phyloP scores from a whole-genome alignment of 2,888 invertebrate genomes.

The Melipona bicolor region DNA sequence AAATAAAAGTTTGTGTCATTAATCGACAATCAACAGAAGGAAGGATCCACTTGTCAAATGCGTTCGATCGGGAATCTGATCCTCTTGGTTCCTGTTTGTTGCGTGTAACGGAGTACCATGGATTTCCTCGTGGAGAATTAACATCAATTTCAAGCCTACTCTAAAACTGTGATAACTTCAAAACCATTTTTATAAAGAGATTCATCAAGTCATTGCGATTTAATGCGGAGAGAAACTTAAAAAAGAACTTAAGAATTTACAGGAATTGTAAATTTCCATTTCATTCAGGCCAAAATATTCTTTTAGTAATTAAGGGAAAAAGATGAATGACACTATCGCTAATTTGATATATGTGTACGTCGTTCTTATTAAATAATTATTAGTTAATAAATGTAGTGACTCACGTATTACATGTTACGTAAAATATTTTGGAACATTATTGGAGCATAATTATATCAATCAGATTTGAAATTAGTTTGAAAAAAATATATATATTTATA shows the following conservation, averaged over 20 bases:
- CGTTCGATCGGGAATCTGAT: slow-evolving; percentile 39
- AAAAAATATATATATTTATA: no score
- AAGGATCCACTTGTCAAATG: slow-evolving; percentile 44
- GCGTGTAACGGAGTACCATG: slow-evolving; percentile 20
- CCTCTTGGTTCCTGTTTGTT: slow-evolving; percentile 49
- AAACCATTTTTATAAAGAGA: not conserved
- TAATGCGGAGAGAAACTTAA: not conserved
- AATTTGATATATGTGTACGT: no score
- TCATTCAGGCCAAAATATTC: not conserved
- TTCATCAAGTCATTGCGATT: not conserved
- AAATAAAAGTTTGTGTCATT: slow-evolving; percentile 39
- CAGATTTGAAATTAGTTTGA: not conserved
- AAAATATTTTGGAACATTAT: not conserved
- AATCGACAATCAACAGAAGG: slow-evolving; percentile 42
- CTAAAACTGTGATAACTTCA: not conserved
- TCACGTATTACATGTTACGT: not conserved
- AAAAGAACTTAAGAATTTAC: not conserved
- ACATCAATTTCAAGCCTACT: not conserved
- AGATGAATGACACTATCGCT: not conserved
- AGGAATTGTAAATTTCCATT: not conserved
- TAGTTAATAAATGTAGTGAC: no score
- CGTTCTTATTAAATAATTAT: no score
- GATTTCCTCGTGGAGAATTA: slow-evolving; percentile 8
- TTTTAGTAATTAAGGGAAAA: not conserved
- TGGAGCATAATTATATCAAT: not conserved